phyloP scores from a whole-genome alignment of 1,140 invertebrate species.

The Lordiphosa clarofinis region DNA sequence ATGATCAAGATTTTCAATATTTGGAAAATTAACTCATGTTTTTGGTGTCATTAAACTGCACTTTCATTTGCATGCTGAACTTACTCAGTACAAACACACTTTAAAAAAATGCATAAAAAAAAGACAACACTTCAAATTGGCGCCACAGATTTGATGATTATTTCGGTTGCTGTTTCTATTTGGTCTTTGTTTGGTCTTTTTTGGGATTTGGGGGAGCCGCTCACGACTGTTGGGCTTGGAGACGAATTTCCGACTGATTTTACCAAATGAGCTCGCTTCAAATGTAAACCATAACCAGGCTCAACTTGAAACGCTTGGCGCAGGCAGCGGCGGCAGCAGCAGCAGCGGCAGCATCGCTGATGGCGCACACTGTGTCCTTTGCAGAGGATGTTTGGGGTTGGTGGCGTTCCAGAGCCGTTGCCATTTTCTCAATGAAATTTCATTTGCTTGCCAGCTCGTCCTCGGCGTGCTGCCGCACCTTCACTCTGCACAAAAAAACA shows the following conservation, averaged over 20 bases:
- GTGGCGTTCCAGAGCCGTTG: constrained; percentile 9
- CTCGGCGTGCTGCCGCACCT: constrained; percentile 21
- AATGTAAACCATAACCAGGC: constrained; percentile 70
- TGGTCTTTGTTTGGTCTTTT: background rate
- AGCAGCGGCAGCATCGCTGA: constrained; percentile 22
- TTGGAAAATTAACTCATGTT: background rate
- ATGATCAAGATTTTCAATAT: constrained; percentile 5
- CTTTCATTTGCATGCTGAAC: background rate
- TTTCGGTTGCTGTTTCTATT: background rate
- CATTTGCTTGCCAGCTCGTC: constrained; percentile 20
- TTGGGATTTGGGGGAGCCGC: constrained; percentile 17
- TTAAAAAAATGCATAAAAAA: background rate
- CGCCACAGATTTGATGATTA: background rate
- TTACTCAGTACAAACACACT: background rate
- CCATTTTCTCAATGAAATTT: constrained; percentile 70
- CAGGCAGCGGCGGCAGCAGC: constrained; percentile 1
- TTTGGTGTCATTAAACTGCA: background rate
- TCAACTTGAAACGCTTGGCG: constrained; percentile 34
- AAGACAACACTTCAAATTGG: background rate
- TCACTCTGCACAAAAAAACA: constrained; percentile 14
- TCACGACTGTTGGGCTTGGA: constrained; percentile 66
- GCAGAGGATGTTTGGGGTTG: constrained; percentile 45
- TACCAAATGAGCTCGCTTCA: constrained; percentile 56
- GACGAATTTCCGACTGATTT: constrained; percentile 70
- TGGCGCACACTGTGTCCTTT: constrained; percentile 62